phyloP scores from a whole-genome alignment of 2,797 vertebrate genomes.

The Enteromius paludinosus region DNA sequence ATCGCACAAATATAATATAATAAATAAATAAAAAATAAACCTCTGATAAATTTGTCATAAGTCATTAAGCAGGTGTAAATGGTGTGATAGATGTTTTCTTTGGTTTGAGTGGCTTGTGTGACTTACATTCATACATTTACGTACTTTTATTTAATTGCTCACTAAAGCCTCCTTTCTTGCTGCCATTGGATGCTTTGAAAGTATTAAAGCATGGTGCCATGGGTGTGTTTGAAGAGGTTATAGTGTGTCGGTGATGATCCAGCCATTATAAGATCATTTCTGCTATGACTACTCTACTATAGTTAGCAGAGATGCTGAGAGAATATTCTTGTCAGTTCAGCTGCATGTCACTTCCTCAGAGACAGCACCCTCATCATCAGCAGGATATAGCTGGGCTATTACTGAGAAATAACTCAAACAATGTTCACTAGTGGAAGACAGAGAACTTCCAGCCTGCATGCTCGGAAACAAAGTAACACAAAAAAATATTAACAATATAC shows the following conservation, averaged over 20 bases:
- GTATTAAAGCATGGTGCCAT: neutral
- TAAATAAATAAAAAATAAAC: no score
- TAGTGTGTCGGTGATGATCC: constrained; percentile 22
- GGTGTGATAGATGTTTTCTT: neutral
- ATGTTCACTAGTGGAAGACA: neutral
- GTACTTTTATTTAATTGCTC: neutral
- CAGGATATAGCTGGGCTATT: constrained; percentile 31
- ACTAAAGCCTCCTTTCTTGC: neutral
- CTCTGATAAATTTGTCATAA: neutral
- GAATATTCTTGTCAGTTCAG: constrained; percentile 34
- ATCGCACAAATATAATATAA: no score
- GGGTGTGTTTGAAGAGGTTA: neutral
- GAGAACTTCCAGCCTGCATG: neutral
- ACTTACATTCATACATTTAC: neutral
- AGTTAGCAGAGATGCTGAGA: constrained; percentile 32
- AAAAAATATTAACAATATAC: neutral
- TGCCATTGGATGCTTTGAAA: constrained; percentile 14
- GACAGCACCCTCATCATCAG: constrained; percentile 13
- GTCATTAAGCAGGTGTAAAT: neutral
- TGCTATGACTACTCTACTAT: constrained; percentile 17
- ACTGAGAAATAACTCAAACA: constrained; percentile 25
- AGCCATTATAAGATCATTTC: constrained; percentile 24
- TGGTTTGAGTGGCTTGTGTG: neutral
- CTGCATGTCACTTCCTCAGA: constrained; percentile 35
- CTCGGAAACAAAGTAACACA: neutral